These are phyloP conservation scores for Stenopsyche tienmushanensis DNA, from an alignment of 1,140 invertebrate genomes.

Conservation along the genomic window DNA sequence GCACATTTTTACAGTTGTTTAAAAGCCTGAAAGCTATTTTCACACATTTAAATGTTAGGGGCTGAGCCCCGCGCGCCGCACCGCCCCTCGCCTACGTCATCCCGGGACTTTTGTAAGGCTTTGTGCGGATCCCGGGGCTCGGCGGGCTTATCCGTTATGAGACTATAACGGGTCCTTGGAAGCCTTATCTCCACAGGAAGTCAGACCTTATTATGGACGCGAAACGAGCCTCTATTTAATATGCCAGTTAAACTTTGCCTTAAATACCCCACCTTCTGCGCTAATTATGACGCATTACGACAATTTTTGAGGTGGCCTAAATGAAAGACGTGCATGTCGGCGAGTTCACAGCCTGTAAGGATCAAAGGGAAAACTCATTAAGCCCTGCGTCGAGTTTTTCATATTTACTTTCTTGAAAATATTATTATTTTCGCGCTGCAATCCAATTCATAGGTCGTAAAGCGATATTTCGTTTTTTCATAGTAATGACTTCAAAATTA, in stretches of 20 bases:
- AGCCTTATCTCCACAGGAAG: conserved; percentile 4
- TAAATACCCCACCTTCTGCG: background rate
- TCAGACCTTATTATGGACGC: conserved; percentile 11
- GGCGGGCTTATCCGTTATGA: conserved; percentile 11
- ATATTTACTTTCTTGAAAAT: too few relatives aligned
- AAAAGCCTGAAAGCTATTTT: background rate
- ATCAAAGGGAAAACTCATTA: too few relatives aligned
- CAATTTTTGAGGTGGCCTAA: background rate
- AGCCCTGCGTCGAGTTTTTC: too few relatives aligned
- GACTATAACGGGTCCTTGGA: conserved; percentile 9
- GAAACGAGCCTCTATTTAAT: background rate
- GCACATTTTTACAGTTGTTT: conserved; percentile 12
- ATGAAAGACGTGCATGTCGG: too few relatives aligned
- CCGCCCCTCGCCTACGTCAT: background rate
- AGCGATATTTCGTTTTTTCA: too few relatives aligned
- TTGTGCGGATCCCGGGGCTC: background rate
- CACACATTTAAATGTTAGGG: background rate
- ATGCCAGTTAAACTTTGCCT: conserved; percentile 5
- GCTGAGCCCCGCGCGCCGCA: background rate
- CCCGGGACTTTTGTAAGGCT: conserved; percentile 1
- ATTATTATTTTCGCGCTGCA: too few relatives aligned
- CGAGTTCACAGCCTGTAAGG: too few relatives aligned
- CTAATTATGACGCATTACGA: conserved; percentile 13
- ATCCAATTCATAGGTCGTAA: too few relatives aligned
- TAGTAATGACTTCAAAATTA: too few relatives aligned